A percentile compares a stretch with the other conserved stretches of the same genome.
These are phyloP conservation scores for Sphenopsis melanotis DNA, from an alignment of 2,797 vertebrate genomes.

Conservation along the genomic window DNA sequence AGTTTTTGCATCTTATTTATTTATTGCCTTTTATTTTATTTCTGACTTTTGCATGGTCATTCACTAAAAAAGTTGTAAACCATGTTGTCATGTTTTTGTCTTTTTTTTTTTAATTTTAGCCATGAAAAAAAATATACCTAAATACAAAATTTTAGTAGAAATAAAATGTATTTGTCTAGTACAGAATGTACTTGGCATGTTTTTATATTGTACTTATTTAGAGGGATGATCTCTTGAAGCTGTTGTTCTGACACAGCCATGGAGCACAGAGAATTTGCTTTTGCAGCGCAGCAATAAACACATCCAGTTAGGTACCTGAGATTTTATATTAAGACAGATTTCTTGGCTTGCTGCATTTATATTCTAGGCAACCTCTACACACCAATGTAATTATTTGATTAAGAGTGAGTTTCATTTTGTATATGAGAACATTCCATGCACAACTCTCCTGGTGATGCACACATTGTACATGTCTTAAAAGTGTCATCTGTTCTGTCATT, in stretches of 20 bases:
- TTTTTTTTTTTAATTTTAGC: neutral
- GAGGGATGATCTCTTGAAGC: neutral
- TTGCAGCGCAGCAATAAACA: neutral
- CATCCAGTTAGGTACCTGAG: neutral
- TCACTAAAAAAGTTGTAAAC: neutral
- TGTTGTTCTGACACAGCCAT: neutral
- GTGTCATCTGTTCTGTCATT: neutral
- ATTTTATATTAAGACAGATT: neutral
- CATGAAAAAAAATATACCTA: neutral
- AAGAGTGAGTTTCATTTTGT: neutral
- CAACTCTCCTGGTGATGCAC: neutral
- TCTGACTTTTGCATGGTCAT: neutral
- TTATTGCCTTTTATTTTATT: neutral
- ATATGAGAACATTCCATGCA: neutral
- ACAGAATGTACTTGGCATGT: neutral
- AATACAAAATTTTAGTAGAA: neutral
- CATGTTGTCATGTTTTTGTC: neutral
- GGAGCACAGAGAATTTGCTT: neutral
- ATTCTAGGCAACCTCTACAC: neutral
- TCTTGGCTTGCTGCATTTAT: neutral
- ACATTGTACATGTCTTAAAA: neutral
- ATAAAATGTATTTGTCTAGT: neutral
- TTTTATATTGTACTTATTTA: neutral
- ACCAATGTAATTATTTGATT: neutral
- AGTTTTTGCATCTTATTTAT: neutral